Percentiles rank a stretch among this genome's conserved stretches.
Evolutionary conservation across 2,797 vertebrate genomes (phyloP).

Genomic region (Sebastes jordani): DNA sequence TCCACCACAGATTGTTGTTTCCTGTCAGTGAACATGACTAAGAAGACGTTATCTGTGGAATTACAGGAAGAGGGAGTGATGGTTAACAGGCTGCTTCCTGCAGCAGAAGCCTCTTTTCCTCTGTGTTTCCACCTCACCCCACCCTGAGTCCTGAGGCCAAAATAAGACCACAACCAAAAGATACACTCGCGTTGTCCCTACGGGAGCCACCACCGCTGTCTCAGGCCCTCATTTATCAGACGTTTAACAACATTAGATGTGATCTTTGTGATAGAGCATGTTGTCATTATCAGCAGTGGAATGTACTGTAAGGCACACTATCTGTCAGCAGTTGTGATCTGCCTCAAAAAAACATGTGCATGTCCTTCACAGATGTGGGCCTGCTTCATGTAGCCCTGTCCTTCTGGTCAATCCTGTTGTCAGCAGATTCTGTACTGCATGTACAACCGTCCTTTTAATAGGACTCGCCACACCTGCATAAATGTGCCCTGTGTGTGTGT

Average conservation of each 20-base stretch:
- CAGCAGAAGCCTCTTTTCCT: slow-evolving; percentile 24
- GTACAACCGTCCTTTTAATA: background rate
- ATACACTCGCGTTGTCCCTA: background rate
- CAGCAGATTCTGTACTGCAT: background rate
- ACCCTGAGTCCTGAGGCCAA: slow-evolving; percentile 28
- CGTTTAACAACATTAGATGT: background rate
- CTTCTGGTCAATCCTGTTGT: background rate
- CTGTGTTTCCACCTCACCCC: slow-evolving; percentile 30
- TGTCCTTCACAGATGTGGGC: background rate
- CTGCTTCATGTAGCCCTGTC: background rate
- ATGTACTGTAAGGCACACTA: background rate
- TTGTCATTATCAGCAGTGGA: background rate
- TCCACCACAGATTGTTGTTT: slow-evolving; percentile 45
- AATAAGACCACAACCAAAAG: background rate
- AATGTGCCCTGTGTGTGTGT: background rate
- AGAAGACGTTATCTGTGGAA: slow-evolving; percentile 64
- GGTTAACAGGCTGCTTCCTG: slow-evolving; percentile 67
- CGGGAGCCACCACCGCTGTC: background rate
- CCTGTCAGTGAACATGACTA: slow-evolving; percentile 54
- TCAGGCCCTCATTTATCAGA: background rate
- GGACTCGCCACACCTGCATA: background rate
- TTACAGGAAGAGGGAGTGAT: slow-evolving; percentile 68
- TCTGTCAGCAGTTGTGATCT: background rate
- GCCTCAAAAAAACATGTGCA: background rate
- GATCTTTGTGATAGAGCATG: background rate